Base-by-base conservation (phyloP, 2,113 vertebrate species). In the Brevimyrus niger region DNA sequence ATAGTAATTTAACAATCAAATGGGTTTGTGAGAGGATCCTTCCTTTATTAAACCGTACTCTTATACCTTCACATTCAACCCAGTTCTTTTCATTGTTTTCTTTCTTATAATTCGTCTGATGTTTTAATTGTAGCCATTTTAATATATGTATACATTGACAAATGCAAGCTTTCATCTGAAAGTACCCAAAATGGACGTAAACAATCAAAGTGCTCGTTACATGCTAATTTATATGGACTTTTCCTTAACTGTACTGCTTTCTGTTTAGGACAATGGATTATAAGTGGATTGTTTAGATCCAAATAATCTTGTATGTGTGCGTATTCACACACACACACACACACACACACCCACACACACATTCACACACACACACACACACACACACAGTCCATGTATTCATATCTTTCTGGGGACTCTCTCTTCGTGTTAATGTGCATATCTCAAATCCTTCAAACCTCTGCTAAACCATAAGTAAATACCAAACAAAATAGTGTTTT, bases 201-300 rank as follows among this genome's bases (percentile, higher is more conserved):
- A 84, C 8, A 83, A 47, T n/a, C 19, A 85, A 42, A n/a, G 42
- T 85, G 23, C 3, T 85, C 11, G 4, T 80, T 38, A 80, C 35
- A 80, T 17, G 35, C 15, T 38, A 27, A 42, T 76, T 19, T 95
- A 94, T 94, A 96, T 95, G 95, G 95, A 94, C 93, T 94, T 93
- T 92, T 90, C 87, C 35, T 92, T 94, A 93, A 94, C 95, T 94
- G 93, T 93, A 87, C 89, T 89, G 31, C 87, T 93, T 90, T 90
- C 84, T 92, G 93, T 94, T 91, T 91, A 58, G 92, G 92, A 94
- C 90, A 89, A 94, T 93, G 93, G 89, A 76, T n/a, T 11, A n/a
- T 11, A 13, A 11, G 21, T n/a, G n/a, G 8, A 47, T 85, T 47
- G 42, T 10, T n/a, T 48, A 27, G 21, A 27, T 48, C 2, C n/a